phyloP scores from a whole-genome alignment of 2,888 invertebrate genomes.

The Andrena chrysosceles region DNA sequence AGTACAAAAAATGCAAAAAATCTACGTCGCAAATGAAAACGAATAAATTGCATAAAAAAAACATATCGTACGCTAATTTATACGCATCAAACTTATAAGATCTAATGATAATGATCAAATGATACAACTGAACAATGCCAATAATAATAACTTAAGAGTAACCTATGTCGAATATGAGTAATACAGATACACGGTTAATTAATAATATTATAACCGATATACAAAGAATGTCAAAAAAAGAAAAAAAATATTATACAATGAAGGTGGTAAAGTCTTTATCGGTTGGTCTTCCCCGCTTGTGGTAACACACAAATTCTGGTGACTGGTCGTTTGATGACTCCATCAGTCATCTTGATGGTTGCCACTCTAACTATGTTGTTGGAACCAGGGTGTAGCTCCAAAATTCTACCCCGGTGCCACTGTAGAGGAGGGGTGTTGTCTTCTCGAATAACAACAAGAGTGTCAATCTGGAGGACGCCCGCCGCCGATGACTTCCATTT shows the following conservation, averaged over 20 bases:
- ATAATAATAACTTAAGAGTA: not conserved
- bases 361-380: not conserved
- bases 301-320: not conserved
- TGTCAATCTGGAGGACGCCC: not conserved
- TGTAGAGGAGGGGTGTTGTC: not conserved
- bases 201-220: no score
- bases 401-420: not conserved
- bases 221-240: not conserved
- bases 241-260: not conserved
- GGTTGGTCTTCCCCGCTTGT: not conserved
- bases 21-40: not conserved
- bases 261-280: not conserved
- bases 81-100: not conserved
- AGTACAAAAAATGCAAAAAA: not conserved
- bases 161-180: no score
- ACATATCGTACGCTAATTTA: not conserved
- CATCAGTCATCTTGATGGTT: not conserved
- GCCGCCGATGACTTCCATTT: not conserved
- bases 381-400: not conserved
- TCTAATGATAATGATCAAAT: not conserved
- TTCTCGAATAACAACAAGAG: not conserved
- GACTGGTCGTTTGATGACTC: not conserved
- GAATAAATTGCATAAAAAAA: not conserved
- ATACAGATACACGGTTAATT: no score
- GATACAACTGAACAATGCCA: not conserved